Evolutionary conservation across 2,888 invertebrate genomes (phyloP).

Genomic region (Drosophila testacea): DNA sequence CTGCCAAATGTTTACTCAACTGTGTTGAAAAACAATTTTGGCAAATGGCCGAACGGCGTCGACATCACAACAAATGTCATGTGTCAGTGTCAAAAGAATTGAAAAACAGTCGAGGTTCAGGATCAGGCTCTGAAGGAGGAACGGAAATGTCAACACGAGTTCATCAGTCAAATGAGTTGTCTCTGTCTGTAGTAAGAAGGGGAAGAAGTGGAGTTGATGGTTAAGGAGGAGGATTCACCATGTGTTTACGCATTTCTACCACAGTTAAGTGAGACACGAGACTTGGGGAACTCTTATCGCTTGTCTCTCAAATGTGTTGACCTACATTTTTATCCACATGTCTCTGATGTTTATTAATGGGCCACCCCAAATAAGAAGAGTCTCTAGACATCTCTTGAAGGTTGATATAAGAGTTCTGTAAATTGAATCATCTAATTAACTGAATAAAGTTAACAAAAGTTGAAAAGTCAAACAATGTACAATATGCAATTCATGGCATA

Average conservation of each 20-base stretch:
- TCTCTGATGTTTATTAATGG: slow-evolving; percentile 73
- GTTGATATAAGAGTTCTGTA: slow-evolving; percentile 21
- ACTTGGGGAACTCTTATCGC: slow-evolving; percentile 29
- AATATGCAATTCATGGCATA: slow-evolving; percentile 1
- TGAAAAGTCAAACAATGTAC: background rate
- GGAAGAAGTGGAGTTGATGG: background rate
- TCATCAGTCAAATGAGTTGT: slow-evolving; percentile 84
- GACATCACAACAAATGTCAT: slow-evolving; percentile 77
- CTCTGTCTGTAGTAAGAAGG: slow-evolving; percentile 49
- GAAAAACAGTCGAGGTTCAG: slow-evolving; percentile 43
- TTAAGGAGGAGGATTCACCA: slow-evolving; percentile 29
- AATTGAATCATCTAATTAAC: slow-evolving; percentile 75
- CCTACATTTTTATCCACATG: slow-evolving; percentile 70
- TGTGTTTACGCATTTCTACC: slow-evolving; percentile 56
- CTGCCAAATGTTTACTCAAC: slow-evolving; percentile 82
- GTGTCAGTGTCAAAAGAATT: slow-evolving; percentile 81
- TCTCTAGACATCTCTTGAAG: slow-evolving; percentile 41
- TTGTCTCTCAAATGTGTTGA: slow-evolving; percentile 55
- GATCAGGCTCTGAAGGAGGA: slow-evolving; percentile 46
- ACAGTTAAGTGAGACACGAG: slow-evolving; percentile 54
- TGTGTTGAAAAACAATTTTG: slow-evolving; percentile 84
- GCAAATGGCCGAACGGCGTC: slow-evolving; percentile 76
- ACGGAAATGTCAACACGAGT: slow-evolving; percentile 81
- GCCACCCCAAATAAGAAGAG: slow-evolving; percentile 19
- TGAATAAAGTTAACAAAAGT: slow-evolving; percentile 13